phyloP scores from a whole-genome alignment of 2,888 invertebrate species.

The Cistogaster globosa region DNA sequence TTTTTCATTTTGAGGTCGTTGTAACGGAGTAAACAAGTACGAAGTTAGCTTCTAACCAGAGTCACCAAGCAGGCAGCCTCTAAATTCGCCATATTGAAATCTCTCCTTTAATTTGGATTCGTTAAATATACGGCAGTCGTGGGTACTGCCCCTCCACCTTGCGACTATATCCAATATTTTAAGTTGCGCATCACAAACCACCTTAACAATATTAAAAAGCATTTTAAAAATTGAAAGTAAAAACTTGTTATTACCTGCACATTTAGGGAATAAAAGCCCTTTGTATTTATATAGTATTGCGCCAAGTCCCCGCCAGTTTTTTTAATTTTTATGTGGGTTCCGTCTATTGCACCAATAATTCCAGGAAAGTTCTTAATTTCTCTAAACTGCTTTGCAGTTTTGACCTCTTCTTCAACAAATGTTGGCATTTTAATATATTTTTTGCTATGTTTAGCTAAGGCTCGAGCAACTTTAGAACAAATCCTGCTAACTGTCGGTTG shows the following conservation, averaged over 20 bases:
- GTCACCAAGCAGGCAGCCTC: too few relatives aligned
- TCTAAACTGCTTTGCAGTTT: too few relatives aligned
- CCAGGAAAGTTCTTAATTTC: background rate
- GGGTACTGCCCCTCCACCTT: background rate
- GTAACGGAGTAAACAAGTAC: background rate
- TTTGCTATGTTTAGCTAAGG: too few relatives aligned
- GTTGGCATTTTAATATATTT: background rate
- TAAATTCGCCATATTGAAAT: too few relatives aligned
- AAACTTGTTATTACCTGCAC: background rate
- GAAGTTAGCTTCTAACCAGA: background rate
- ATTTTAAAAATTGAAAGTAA: too few relatives aligned
- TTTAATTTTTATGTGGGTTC: background rate
- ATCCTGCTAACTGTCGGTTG: background rate
- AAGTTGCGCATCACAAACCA: background rate
- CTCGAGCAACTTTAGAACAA: background rate
- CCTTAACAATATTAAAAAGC: too few relatives aligned
- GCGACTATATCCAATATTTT: background rate
- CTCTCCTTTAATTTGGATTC: too few relatives aligned
- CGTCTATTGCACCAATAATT: background rate
- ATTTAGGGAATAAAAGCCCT: background rate
- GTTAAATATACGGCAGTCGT: too few relatives aligned
- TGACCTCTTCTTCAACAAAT: too few relatives aligned
- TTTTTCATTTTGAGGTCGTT: background rate
- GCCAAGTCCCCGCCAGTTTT: background rate
- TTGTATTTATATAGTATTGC: background rate